Base-by-base conservation (phyloP, 1,140 invertebrate genomes). In the Pygmarrhopalites habei region DNA sequence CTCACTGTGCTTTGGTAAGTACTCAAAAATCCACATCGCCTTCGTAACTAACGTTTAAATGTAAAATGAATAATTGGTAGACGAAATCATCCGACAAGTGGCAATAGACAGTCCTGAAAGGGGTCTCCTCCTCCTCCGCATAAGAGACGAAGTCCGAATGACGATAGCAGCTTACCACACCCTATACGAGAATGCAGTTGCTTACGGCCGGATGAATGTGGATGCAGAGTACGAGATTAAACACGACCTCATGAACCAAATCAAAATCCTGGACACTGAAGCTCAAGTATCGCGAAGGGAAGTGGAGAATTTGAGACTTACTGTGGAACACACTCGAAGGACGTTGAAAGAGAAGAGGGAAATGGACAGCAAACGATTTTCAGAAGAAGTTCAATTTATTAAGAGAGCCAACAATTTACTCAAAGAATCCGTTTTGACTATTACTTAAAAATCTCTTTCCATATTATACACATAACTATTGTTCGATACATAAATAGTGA, bases 61-160 rank as follows among this genome's bases (percentile, higher is more conserved):
- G 14, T 7, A 28, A 47, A 47, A 25, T 39, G n/a, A n/a, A 4
- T n/a, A 21, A 58, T 15, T 23, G n/a, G 39, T 71, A 92, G 91
- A 95, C 79, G 92, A 95, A 77, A 78, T 95, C 30, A 95, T 94
- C 72, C 79, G 92, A 28, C 87, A 98, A 82, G 91, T 97, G 12
- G 97, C 95, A 1, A 90, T 99, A 12, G 98, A 96, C 75, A 98
- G 95, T 75, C 88, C 90, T 0, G 95, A 99, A 79, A 82, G 94
- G 67, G 96, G 96, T 19, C 78, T 98, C 4, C 77, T 99, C 1
- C 78, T 99, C 14, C 76, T 98, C 25, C 81, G 94, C 72, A 87
- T 98, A 0, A 79, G 95, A 30, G 95, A 99, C 77, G 95, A 99
- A 81, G 86, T 98, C 49, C 81, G 86, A 65, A 96, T 98, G 86